Evolutionary conservation across 2,113 vertebrate species (phyloP).

Genomic region (Micromys minutus): DNA sequence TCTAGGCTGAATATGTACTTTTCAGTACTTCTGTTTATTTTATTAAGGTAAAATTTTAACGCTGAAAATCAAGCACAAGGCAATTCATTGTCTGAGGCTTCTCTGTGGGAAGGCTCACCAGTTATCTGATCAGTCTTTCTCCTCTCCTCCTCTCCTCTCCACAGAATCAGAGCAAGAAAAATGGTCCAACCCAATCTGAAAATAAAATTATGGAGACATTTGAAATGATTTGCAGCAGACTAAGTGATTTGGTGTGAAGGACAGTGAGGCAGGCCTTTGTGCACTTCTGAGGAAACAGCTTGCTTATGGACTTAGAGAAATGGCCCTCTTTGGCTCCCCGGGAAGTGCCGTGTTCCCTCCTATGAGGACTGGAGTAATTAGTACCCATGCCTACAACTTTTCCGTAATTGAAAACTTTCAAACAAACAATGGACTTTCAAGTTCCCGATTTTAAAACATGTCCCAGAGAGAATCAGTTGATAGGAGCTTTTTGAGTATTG

Average conservation of each 20-base stretch:
- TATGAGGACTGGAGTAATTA: background rate
- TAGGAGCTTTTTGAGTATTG: background rate
- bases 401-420: slow-evolving; percentile 12
- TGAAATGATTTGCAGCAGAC: background rate
- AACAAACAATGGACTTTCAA: slow-evolving; percentile 24
- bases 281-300: slow-evolving; percentile 54
- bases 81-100: background rate
- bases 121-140: slow-evolving; percentile 12
- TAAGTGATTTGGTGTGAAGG: slow-evolving; percentile 37
- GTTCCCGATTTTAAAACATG: slow-evolving; percentile 28
- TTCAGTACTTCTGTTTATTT: slow-evolving; percentile 39
- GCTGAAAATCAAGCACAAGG: slow-evolving; percentile 2
- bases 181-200: slow-evolving; percentile 53
- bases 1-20: background rate
- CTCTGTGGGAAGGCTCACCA: background rate
- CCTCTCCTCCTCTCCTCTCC: background rate
- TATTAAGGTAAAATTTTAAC: slow-evolving; percentile 33
- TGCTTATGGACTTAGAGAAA: slow-evolving; percentile 1
- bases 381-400: background rate
- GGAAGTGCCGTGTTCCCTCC: background rate
- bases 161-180: slow-evolving; percentile 26
- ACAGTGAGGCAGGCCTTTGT: background rate
- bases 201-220: slow-evolving; percentile 51
- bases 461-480: background rate
- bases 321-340: background rate